Conservation (phyloP, 2,113 vertebrate genomes). For the Pithys albifrons region DNA sequence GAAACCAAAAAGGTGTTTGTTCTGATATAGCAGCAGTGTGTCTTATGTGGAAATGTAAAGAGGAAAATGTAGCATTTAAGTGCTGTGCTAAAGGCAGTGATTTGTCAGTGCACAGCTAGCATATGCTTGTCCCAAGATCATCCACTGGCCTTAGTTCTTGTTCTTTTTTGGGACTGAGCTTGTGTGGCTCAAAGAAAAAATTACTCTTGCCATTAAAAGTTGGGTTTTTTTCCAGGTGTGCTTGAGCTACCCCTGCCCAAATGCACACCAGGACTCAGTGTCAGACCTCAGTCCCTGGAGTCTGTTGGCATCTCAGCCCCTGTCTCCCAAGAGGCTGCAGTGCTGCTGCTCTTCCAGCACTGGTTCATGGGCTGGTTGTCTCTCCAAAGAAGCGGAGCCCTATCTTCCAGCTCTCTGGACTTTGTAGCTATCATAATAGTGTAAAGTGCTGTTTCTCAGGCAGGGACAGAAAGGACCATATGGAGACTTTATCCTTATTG, state of each 20-base stretch:
- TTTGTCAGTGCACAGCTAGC: neutral
- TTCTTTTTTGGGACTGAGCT: neutral
- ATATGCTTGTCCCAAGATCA: neutral
- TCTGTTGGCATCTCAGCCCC: neutral
- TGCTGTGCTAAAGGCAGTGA: neutral
- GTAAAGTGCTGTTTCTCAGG: neutral
- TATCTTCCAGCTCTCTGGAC: neutral
- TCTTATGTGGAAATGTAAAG: neutral
- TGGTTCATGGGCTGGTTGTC: neutral
- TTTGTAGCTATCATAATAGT: neutral
- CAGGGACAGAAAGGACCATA: too few relatives aligned
- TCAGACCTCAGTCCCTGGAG: neutral
- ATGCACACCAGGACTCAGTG: accelerated
- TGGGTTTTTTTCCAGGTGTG: neutral
- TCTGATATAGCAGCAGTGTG: neutral
- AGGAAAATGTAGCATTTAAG: neutral
- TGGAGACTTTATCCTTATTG: neutral
- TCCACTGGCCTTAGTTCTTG: neutral
- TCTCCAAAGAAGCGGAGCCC: neutral
- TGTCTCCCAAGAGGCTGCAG: neutral
- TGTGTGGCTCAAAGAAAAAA: neutral
- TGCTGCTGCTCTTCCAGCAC: neutral
- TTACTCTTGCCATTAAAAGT: neutral
- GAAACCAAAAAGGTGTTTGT: neutral
- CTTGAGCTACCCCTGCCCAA: neutral